Percentiles rank a stretch among this genome's conserved stretches.
Evolutionary conservation across 53 echinoderm and acorn worm species (phyloP).

Genomic region (Zoroaster sp.): DNA sequence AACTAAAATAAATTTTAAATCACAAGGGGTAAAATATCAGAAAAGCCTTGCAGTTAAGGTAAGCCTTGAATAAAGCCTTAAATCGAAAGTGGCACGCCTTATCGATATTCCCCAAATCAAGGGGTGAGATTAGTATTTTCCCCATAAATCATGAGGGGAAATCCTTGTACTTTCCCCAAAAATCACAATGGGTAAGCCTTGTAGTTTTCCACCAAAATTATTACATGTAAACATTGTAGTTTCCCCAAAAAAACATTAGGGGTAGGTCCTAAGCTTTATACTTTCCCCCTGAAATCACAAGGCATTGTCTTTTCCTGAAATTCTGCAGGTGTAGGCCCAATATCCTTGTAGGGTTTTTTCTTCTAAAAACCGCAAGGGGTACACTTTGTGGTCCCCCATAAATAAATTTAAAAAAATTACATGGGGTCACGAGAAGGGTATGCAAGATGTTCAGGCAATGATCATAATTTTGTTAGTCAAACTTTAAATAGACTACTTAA

Average conservation of each 20-base stretch:
- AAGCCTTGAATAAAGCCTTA: not conserved
- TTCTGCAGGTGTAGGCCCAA: no score
- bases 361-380: not conserved
- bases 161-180: not conserved
- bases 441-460: not conserved
- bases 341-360: not conserved
- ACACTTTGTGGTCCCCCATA: not conserved
- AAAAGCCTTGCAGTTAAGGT: not conserved
- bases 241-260: not conserved
- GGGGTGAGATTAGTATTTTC: not conserved
- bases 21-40: no score
- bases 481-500: not conserved
- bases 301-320: no score
- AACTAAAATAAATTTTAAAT: not conserved
- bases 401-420: no score
- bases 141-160: not conserved
- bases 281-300: not conserved
- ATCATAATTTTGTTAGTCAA: no score
- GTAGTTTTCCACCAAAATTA: not conserved
- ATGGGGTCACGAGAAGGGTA: not conserved
- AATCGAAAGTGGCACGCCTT: not conserved
- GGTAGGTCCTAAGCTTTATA: not conserved
- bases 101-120: not conserved
- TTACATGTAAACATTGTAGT: not conserved
- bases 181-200: not conserved